Conservation (phyloP, 2,113 vertebrate species). For the Stegostoma tigrinum region DNA sequence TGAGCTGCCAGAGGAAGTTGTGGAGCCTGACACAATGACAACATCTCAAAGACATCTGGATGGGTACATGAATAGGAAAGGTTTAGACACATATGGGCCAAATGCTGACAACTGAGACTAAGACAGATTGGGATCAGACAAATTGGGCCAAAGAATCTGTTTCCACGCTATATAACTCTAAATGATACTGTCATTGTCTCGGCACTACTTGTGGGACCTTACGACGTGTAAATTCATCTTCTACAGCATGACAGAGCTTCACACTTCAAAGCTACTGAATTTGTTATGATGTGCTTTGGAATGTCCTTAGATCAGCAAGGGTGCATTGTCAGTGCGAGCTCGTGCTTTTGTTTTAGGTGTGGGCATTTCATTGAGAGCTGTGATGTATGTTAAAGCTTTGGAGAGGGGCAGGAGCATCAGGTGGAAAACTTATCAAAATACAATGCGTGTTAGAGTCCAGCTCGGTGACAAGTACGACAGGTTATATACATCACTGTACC, state of each 20-base stretch:
- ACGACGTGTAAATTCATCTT: not conserved
- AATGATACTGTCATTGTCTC: not conserved
- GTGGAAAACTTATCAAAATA: not conserved
- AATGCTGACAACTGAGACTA: too few relatives aligned
- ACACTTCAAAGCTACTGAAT: not conserved
- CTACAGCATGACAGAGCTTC: not conserved
- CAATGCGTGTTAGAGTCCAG: not conserved
- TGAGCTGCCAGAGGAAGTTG: too few relatives aligned
- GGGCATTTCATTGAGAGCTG: not conserved
- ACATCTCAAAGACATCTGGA: too few relatives aligned
- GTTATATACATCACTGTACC: constrained; percentile 54
- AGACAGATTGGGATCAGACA: too few relatives aligned
- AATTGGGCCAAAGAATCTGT: too few relatives aligned
- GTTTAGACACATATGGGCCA: too few relatives aligned
- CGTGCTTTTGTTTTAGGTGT: not conserved
- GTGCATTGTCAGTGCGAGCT: not conserved
- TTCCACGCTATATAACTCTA: too few relatives aligned
- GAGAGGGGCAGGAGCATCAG: not conserved
- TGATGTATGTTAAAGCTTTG: not conserved
- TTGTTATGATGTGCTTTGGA: not conserved
- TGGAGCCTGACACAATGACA: too few relatives aligned
- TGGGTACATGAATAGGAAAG: too few relatives aligned
- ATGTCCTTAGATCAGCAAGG: not conserved
- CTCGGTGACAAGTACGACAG: not conserved
- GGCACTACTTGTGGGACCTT: not conserved